These are phyloP conservation scores for Hirtodrosophila histrioides DNA, from an alignment of 2,888 invertebrate species.

Conservation along the genomic window DNA sequence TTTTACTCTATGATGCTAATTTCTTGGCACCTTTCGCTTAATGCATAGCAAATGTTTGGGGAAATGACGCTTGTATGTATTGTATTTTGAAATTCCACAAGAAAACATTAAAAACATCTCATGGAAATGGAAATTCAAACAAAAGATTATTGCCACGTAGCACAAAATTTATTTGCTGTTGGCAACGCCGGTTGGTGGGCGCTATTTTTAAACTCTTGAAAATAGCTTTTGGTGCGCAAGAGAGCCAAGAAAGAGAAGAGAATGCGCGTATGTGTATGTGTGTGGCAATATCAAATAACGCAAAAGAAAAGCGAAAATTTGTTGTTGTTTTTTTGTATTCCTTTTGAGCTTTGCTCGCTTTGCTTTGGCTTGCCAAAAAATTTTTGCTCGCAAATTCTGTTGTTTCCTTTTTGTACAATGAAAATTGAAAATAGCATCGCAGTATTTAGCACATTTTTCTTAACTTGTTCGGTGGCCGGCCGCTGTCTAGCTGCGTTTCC, in stretches of 20 bases:
- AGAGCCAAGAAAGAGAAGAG: slow-evolving; percentile 37
- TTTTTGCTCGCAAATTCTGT: slow-evolving; percentile 40
- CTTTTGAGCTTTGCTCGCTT: slow-evolving; percentile 20
- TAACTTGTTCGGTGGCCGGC: slow-evolving; percentile 26
- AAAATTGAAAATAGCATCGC: slow-evolving; percentile 37
- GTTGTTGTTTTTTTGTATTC: slow-evolving; percentile 34
- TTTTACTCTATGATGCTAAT: slow-evolving; percentile 35
- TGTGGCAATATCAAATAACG: slow-evolving; percentile 71
- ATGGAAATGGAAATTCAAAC: slow-evolving; percentile 33
- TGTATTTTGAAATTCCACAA: slow-evolving; percentile 45
- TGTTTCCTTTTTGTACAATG: slow-evolving; percentile 33
- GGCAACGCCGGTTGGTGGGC: slow-evolving; percentile 59
- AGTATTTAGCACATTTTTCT: slow-evolving; percentile 56
- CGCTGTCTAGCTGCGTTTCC: slow-evolving; percentile 55
- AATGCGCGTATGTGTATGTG: slow-evolving; percentile 29
- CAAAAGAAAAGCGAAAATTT: slow-evolving; percentile 46
- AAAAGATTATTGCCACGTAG: slow-evolving; percentile 30
- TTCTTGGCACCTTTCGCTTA: slow-evolving; percentile 38
- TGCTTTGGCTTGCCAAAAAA: slow-evolving; percentile 60
- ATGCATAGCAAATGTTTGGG: slow-evolving; percentile 32
- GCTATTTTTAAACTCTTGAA: slow-evolving; percentile 77
- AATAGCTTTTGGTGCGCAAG: slow-evolving; percentile 63
- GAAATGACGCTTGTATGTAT: slow-evolving; percentile 34
- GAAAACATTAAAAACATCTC: slow-evolving; percentile 22
- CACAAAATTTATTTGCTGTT: slow-evolving; percentile 39